Conservation (phyloP, 1,140 invertebrate species). For the Cydia pomonella region DNA sequence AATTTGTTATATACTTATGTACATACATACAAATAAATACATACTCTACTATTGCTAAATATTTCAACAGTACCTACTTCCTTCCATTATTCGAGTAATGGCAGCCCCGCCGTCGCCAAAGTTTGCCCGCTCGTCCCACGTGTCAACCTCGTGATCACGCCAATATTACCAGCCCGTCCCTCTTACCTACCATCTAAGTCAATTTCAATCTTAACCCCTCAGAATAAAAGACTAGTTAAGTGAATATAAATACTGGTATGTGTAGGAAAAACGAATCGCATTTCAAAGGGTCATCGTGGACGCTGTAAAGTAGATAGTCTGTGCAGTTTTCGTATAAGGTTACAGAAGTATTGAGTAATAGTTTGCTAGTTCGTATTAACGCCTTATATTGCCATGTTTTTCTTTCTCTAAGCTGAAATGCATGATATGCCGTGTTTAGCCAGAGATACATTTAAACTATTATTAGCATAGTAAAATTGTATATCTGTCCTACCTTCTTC, state of each 20-base stretch:
- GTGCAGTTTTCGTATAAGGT: conserved; percentile 11
- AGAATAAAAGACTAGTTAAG: background rate
- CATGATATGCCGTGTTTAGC: too few species aligned
- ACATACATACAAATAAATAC: too few species aligned
- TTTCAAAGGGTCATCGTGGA: conserved; percentile 29
- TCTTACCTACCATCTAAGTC: background rate
- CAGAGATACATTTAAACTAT: too few species aligned
- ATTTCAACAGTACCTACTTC: background rate
- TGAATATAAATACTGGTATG: background rate
- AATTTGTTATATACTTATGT: too few species aligned
- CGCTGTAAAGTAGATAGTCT: conserved; percentile 6
- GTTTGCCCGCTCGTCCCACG: conserved; percentile 42
- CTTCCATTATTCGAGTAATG: conserved; percentile 11
- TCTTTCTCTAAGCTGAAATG: too few species aligned
- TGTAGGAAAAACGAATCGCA: conserved; percentile 20
- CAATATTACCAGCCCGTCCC: conserved; percentile 39
- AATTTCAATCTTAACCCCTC: background rate
- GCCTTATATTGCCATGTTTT: background rate
- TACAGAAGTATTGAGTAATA: conserved; percentile 11
- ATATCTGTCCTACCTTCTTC: too few species aligned
- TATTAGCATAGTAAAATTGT: too few species aligned
- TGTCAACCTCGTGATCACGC: conserved; percentile 51
- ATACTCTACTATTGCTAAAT: background rate
- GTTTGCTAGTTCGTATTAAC: background rate
- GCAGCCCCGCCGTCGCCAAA: conserved; percentile 42